Base-by-base conservation (phyloP, 2,888 invertebrate genomes). In the Cataglyphis altisquamis region DNA sequence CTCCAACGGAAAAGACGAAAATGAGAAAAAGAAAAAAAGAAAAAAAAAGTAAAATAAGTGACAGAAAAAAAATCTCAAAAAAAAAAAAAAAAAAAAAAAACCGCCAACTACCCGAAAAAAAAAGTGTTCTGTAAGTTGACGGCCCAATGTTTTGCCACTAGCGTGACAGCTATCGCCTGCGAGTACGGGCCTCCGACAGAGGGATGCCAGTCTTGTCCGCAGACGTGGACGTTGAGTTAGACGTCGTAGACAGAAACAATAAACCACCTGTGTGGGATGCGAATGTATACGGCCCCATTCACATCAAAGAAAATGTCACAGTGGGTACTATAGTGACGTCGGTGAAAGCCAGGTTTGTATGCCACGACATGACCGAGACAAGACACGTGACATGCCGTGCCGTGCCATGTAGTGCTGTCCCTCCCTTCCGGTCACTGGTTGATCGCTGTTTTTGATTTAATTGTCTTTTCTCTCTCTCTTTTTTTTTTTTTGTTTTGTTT, bases 221-320 rank as follows among this genome's bases (percentile, higher is more conserved):
- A 96, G 98, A 98, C 96, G 99, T 98, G 96, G 98, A 98, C 96
- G 98, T 99, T 96, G 98, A 98, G 96, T 98, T 99, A 97, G 98
- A 98, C 97, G 98, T 99, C 96, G 99, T 99, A 96, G 98, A 98
- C 97, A 97, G 98, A 96, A 99, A 98, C 97, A 98, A 98, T 97
- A 99, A 98, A 97, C 99, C 98, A 96, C 98, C 98, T 96, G 97
- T 98, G 96, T 99, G 98, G 98, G 98, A 98, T 96, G 97, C 97
- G 96, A 97, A 97, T 96, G 97, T 98, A 96, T 98, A 98, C 97
- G 98, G 98, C 96, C 98, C 98, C 96, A 98, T 98, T 97, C 97
- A 98, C 97, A 98, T 98, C 97, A 98, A 97, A 97, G 98, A 99
- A 97, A 98, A 98, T 98, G 98, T 98, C 97, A 98, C 98, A 97